Percentiles rank a stretch among this genome's conserved stretches.
These are phyloP conservation scores for Enteromius anoplus DNA, from an alignment of 2,797 vertebrate genomes.

Conservation along the genomic window DNA sequence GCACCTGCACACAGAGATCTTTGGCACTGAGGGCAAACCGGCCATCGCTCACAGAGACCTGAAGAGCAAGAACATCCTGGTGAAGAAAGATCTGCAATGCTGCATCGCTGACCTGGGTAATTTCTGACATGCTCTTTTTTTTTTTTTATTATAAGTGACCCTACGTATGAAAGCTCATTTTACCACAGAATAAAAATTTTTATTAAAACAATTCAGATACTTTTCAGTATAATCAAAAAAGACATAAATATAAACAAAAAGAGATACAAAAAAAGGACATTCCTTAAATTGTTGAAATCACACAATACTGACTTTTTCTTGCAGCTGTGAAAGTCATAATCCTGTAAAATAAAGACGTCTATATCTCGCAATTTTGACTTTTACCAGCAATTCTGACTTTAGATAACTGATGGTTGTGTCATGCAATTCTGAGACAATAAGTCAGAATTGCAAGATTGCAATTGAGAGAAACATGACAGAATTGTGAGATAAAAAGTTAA, in stretches of 20 bases:
- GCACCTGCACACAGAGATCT: constrained; percentile 84
- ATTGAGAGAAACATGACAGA: too few relatives aligned
- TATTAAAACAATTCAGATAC: too few relatives aligned
- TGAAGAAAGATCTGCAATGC: constrained; percentile 83
- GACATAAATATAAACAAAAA: too few relatives aligned
- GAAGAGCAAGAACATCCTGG: constrained; percentile 86
- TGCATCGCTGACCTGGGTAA: constrained; percentile 84
- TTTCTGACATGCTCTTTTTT: constrained; percentile 7
- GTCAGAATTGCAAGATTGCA: too few relatives aligned
- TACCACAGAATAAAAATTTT: background rate
- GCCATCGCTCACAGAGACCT: constrained; percentile 84
- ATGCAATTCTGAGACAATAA: background rate
- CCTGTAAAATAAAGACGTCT: background rate
- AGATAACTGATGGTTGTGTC: background rate
- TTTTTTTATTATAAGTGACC: background rate
- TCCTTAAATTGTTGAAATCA: background rate
- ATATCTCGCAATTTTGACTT: background rate
- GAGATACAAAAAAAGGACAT: too few relatives aligned
- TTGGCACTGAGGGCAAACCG: constrained; percentile 83
- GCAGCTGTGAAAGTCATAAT: background rate
- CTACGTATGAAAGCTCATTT: background rate
- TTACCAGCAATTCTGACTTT: background rate
- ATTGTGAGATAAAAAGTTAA: too few relatives aligned
- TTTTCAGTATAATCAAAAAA: too few relatives aligned
- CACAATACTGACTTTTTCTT: background rate